Conservation (phyloP, 1,140 invertebrate species). For the Drosophila bipectinata region DNA sequence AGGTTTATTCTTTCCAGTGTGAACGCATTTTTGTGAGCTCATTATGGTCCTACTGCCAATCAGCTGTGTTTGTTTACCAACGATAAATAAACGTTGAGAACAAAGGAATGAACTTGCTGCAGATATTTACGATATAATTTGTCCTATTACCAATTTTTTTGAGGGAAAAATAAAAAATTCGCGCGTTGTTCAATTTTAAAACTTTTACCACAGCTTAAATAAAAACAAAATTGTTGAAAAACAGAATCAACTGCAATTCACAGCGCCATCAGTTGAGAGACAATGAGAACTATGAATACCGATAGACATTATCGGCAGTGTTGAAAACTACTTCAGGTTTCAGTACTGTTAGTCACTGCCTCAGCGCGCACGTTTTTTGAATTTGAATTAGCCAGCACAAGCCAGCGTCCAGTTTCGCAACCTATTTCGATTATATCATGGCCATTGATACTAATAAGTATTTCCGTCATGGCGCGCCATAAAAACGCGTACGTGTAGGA, state of each 20-base stretch:
- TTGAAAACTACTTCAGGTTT: neutral
- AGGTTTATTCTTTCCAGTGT: too few relatives aligned
- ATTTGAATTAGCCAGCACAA: slow-evolving; percentile 49
- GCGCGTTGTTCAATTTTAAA: too few relatives aligned
- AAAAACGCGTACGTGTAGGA: slow-evolving; percentile 54
- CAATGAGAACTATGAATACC: slow-evolving; percentile 2
- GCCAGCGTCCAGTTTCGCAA: slow-evolving; percentile 55
- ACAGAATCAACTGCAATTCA: neutral
- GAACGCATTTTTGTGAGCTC: too few relatives aligned
- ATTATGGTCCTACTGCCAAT: too few relatives aligned
- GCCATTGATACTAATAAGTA: slow-evolving; percentile 66
- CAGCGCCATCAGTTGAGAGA: neutral
- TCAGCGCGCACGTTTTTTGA: slow-evolving; percentile 58
- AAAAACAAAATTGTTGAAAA: too few relatives aligned
- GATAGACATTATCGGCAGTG: neutral
- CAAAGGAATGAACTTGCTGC: too few relatives aligned
- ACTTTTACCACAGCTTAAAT: too few relatives aligned
- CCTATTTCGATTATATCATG: slow-evolving; percentile 70
- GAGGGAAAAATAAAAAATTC: too few relatives aligned
- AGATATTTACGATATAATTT: slow-evolving; percentile 10
- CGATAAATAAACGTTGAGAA: too few relatives aligned
- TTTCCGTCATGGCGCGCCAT: slow-evolving; percentile 73
- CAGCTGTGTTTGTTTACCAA: too few relatives aligned
- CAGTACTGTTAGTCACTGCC: slow-evolving; percentile 15
- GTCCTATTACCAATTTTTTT: neutral